A percentile compares a stretch with the other conserved stretches of the same genome.
Evolutionary conservation across 2,113 vertebrate species (phyloP).

Genomic region (Peromyscus polionotus): DNA sequence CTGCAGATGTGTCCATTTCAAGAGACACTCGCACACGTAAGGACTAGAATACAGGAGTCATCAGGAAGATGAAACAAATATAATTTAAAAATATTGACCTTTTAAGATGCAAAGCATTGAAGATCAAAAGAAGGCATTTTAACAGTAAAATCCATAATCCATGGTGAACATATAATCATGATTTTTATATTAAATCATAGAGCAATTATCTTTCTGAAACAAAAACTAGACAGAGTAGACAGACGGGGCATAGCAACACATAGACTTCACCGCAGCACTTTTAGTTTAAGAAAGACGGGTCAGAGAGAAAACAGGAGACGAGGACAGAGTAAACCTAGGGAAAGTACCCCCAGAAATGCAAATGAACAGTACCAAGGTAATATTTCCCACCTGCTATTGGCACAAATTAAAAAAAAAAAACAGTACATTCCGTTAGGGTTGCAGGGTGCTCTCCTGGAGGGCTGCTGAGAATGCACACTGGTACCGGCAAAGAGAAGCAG

Average conservation of each 20-base stretch:
- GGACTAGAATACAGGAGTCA: not conserved
- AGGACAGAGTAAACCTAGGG: not conserved
- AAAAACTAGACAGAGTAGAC: not conserved
- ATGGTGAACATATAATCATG: slow-evolving; percentile 9
- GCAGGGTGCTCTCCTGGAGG: not conserved
- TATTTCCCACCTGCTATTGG: not conserved
- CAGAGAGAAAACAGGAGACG: not conserved
- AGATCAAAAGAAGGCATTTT: not conserved
- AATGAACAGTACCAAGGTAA: not conserved
- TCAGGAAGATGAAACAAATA: slow-evolving; percentile 1
- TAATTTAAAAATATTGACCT: slow-evolving; percentile 40
- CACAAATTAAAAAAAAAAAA: not conserved
- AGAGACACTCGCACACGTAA: not conserved
- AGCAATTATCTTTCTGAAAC: slow-evolving; percentile 9
- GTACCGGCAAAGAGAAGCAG: not conserved
- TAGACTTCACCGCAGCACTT: not conserved
- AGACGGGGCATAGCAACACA: not conserved
- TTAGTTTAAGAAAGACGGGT: not conserved
- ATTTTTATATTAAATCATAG: slow-evolving; percentile 21
- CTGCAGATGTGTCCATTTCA: not conserved
- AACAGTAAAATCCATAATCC: slow-evolving; percentile 35
- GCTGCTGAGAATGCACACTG: not conserved
- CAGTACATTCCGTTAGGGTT: not conserved
- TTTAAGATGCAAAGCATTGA: slow-evolving; percentile 30
- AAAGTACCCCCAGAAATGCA: not conserved